phyloP scores from a whole-genome alignment of 2,888 invertebrate species.

The Mechanitis messenoides region DNA sequence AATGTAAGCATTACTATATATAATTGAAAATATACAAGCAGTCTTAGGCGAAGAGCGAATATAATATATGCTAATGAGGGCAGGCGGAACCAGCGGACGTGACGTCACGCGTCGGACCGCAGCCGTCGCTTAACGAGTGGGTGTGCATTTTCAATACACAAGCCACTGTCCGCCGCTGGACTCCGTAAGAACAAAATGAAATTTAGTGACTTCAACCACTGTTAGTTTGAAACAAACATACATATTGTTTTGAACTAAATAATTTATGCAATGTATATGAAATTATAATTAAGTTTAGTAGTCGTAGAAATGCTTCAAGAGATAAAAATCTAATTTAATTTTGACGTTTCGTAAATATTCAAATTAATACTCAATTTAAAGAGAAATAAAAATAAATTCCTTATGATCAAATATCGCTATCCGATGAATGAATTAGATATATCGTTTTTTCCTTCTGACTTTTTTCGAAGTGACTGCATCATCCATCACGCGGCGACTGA shows the following conservation, averaged over 20 bases:
- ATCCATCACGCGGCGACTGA: slow-evolving; percentile 69
- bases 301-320: no score
- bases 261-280: no score
- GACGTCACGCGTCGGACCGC: slow-evolving; percentile 71
- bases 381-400: background rate
- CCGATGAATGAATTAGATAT: slow-evolving; percentile 29
- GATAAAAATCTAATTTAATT: no score
- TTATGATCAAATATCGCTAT: slow-evolving; percentile 3
- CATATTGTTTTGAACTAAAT: background rate
- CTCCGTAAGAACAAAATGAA: slow-evolving; percentile 23
- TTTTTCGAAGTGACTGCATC: slow-evolving; percentile 55
- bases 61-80: slow-evolving; percentile 76
- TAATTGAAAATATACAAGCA: slow-evolving; percentile 60
- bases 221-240: background rate
- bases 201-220: slow-evolving; percentile 16
- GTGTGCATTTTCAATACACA: slow-evolving; percentile 65
- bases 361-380: no score
- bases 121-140: slow-evolving; percentile 68
- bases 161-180: slow-evolving; percentile 36
- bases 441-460: slow-evolving; percentile 47
- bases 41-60: slow-evolving; percentile 64
- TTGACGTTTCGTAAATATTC: no score
- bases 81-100: slow-evolving; percentile 60
- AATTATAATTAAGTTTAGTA: no score
- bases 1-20: slow-evolving; percentile 29